Evolutionary conservation across 1,140 invertebrate species (phyloP).

Genomic region (Achatina immaculata): DNA sequence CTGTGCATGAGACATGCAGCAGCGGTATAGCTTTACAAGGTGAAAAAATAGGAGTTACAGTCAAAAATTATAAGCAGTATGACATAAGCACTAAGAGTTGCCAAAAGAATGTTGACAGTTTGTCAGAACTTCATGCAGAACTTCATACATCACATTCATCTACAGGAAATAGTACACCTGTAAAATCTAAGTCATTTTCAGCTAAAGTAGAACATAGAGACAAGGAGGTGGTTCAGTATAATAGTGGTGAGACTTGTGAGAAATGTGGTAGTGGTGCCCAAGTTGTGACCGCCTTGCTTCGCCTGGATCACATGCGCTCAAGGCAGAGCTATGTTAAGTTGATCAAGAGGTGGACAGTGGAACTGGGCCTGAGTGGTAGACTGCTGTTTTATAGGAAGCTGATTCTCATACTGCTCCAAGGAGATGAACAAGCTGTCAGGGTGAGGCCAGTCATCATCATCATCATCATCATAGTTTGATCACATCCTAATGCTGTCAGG

Average conservation of each 20-base stretch:
- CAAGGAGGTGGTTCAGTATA: not conserved
- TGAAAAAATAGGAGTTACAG: too few species aligned
- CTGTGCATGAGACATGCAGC: not conserved
- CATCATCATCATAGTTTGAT: too few species aligned
- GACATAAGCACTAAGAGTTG: too few species aligned
- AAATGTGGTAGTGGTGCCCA: not conserved
- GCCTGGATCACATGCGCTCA: constrained; percentile 53
- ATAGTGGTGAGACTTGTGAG: not conserved
- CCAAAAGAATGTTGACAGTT: too few species aligned
- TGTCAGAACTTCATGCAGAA: too few species aligned
- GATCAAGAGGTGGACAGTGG: constrained; percentile 50
- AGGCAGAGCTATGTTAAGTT: constrained; percentile 48
- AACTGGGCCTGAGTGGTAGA: constrained; percentile 44
- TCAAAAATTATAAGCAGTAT: too few species aligned
- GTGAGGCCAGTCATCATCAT: constrained; percentile 37
- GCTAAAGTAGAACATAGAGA: not conserved
- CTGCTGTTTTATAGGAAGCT: constrained; percentile 47
- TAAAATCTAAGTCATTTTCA: not conserved
- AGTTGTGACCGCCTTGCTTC: constrained; percentile 38
- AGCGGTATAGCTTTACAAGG: not conserved
- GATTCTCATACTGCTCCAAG: constrained; percentile 51
- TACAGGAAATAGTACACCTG: not conserved
- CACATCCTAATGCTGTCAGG: too few species aligned
- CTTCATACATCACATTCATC: too few species aligned
- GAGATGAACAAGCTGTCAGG: constrained; percentile 36